These are phyloP conservation scores for Uropsilus gracilis DNA, from an alignment of 2,113 vertebrate species.

Conservation along the genomic window DNA sequence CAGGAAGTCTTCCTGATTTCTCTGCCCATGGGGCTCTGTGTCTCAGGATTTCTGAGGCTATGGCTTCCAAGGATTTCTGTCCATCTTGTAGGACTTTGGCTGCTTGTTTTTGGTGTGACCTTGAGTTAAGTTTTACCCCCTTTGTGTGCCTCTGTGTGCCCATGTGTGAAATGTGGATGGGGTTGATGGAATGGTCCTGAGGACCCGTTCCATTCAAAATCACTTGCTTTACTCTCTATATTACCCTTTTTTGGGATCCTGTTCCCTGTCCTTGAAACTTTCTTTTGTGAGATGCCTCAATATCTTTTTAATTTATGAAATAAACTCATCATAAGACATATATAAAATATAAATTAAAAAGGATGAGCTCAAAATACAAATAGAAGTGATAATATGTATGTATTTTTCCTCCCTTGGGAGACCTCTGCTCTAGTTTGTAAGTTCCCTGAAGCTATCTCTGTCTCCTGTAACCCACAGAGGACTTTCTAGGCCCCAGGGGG, in stretches of 20 bases:
- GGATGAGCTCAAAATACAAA: constrained; percentile 15
- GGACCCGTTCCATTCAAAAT: background rate
- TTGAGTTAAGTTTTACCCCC: background rate
- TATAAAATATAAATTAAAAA: constrained; percentile 26
- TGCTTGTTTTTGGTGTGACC: background rate
- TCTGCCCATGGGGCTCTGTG: background rate
- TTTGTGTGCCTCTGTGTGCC: background rate
- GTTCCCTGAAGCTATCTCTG: background rate
- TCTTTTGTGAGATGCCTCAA: background rate
- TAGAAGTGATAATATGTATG: background rate
- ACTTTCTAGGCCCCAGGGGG: background rate
- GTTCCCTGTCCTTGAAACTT: background rate
- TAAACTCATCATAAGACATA: background rate
- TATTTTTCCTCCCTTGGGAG: background rate
- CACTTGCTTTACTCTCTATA: background rate
- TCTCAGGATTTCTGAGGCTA: background rate
- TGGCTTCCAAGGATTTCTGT: background rate
- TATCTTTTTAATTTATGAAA: background rate
- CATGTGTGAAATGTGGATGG: background rate
- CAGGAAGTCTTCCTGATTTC: background rate
- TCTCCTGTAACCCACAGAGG: background rate
- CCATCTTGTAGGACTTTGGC: background rate
- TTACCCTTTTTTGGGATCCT: background rate
- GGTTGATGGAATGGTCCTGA: background rate
- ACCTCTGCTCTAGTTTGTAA: background rate